A percentile compares a stretch with the other conserved stretches of the same genome.
phyloP scores from a whole-genome alignment of 2,797 vertebrate genomes.

The Cynopterus sphinx region DNA sequence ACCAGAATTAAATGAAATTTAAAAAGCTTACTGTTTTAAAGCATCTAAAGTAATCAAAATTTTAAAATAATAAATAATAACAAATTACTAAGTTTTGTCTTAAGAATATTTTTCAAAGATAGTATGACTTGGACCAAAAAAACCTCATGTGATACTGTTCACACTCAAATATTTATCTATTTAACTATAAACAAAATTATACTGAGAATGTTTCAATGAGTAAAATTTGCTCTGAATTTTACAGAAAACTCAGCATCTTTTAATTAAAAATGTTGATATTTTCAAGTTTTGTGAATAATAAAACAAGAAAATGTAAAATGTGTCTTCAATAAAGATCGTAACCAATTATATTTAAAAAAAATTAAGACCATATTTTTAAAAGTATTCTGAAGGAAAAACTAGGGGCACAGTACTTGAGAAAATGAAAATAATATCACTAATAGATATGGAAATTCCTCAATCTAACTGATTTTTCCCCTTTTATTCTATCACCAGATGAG shows the following conservation, averaged over 20 bases:
- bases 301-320: slow-evolving; percentile 31
- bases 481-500: too few relatives aligned
- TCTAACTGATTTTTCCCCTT: too few relatives aligned
- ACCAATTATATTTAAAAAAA: not conserved
- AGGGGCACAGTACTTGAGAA: not conserved
- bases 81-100: not conserved
- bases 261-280: not conserved
- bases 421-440: too few relatives aligned
- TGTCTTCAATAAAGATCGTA: not conserved
- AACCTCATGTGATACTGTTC: not conserved
- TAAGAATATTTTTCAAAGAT: not conserved
- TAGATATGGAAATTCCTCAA: too few relatives aligned
- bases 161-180: not conserved
- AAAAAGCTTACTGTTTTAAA: not conserved
- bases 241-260: not conserved
- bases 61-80: not conserved
- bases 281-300: slow-evolving; percentile 28
- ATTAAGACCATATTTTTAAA: not conserved
- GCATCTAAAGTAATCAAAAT: not conserved
- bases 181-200: not conserved
- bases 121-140: not conserved
- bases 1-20: not conserved
- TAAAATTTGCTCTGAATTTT: not conserved
- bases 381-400: not conserved
- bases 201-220: not conserved